Conservation (phyloP, 2,797 vertebrate genomes). For the Argya squamiceps region DNA sequence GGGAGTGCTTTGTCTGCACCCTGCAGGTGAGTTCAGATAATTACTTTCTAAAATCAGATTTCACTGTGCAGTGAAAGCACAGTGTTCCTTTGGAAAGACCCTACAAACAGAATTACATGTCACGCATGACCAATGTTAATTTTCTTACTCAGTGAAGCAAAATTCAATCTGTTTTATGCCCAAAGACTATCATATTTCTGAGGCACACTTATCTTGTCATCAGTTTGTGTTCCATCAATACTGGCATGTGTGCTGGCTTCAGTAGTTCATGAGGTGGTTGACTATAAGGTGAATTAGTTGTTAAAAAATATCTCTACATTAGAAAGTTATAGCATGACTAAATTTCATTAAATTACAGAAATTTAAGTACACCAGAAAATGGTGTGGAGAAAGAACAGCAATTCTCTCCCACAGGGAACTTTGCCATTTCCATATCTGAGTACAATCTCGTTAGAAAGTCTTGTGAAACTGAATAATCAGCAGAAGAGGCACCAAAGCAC, state of each 20-base stretch:
- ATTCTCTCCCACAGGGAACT: not conserved
- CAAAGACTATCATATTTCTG: not conserved
- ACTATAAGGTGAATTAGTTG: not conserved
- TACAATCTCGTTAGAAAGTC: not conserved
- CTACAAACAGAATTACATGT: not conserved
- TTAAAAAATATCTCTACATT: not conserved
- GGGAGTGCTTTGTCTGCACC: not conserved
- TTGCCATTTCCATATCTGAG: not conserved
- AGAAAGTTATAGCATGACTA: not conserved
- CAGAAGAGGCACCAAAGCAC: not conserved
- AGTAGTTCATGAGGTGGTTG: not conserved
- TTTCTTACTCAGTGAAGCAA: not conserved
- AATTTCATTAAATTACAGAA: not conserved
- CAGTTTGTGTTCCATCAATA: not conserved
- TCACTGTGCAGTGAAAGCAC: not conserved
- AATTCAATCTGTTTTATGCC: not conserved
- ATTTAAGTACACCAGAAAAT: not conserved
- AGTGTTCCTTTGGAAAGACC: not conserved
- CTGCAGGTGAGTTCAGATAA: not conserved
- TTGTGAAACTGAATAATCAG: not conserved
- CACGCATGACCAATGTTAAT: rapidly evolving
- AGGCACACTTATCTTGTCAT: not conserved
- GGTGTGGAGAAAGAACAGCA: not conserved
- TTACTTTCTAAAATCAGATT: constrained; percentile 1
- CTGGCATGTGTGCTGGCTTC: not conserved